Evolutionary conservation across 2,888 invertebrate genomes (phyloP).

Genomic region (Dicyrtomina minuta): DNA sequence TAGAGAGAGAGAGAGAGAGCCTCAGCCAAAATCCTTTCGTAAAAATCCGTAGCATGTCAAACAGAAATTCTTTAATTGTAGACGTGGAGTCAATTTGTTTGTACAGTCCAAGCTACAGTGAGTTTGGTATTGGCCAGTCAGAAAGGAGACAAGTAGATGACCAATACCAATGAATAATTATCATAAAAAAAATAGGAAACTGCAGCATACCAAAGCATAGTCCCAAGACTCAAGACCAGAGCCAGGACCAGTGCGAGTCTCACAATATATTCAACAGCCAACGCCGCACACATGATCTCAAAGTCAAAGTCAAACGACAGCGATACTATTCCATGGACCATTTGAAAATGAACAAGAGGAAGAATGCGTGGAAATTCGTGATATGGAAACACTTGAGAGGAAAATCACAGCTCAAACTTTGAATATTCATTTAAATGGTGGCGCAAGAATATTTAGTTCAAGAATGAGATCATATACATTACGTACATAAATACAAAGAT

Average conservation of each 20-base stretch:
- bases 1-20: not conserved
- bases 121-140: too few relatives aligned
- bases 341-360: too few relatives aligned
- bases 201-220: not conserved
- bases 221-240: not conserved
- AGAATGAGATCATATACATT: not conserved
- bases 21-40: conserved; percentile 15
- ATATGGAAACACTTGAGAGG: conserved; percentile 12
- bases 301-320: conserved; percentile 6
- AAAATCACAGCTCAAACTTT: conserved; percentile 16
- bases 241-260: not conserved
- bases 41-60: conserved; percentile 23
- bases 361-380: conserved; percentile 31
- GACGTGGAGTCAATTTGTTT: conserved; percentile 23
- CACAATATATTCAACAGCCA: not conserved
- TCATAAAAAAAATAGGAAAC: conserved; percentile 10
- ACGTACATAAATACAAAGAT: conserved; percentile 10
- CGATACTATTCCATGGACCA: too few relatives aligned
- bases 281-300: not conserved
- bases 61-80: conserved; percentile 30
- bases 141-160: not conserved
- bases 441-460: conserved; percentile 12
- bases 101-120: not conserved
- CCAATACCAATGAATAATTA: conserved; percentile 24
- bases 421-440: conserved; percentile 29